Evolutionary conservation across 1,140 invertebrate genomes (phyloP), one percentile per base, ranked within the genome.

Genomic region (Proales similis): DNA sequence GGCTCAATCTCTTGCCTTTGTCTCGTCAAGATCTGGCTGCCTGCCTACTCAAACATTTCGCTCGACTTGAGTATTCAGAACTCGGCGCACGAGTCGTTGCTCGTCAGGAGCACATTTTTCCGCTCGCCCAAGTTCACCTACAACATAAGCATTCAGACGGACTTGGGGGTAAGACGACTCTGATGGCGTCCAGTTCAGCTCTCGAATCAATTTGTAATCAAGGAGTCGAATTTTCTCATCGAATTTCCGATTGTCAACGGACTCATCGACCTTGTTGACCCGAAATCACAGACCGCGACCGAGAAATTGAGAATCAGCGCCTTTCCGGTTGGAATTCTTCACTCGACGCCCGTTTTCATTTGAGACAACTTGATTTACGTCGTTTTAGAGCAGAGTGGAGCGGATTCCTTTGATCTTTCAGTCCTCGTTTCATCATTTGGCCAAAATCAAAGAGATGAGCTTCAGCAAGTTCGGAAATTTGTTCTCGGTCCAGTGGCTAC

Each of bases 381-480:
- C 14, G 14, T 36, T 14, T 36, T 36, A 36, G n/a, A n/a, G n/a
- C n/a, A n/a, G n/a, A n/a, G n/a, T n/a, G n/a, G n/a, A n/a, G n/a
- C n/a, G n/a, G n/a, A n/a, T n/a, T n/a, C n/a, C n/a, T n/a, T n/a
- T n/a, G n/a, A n/a, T n/a, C n/a, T n/a, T n/a, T n/a, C n/a, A n/a
- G n/a, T n/a, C n/a, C n/a, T n/a, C n/a, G n/a, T n/a, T n/a, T n/a
- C n/a, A n/a, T n/a, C 36, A 19, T 57, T 57, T 57, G 5, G 5
- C 3, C 14, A 57, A 57, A n/a, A 42, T 57, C 11, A 14, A 57
- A 42, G 17, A 36, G 30, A 11, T 57, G 17, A 27, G 30, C 39
- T 57, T 57, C 20, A 57, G 11, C 19, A 11, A 42, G 17, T 57
- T 42, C 20, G 51, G 51, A 57, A 57, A 42, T 42, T 20, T 57